Percentiles rank a stretch among this genome's conserved stretches.
Evolutionary conservation across 2,797 vertebrate genomes (phyloP).

Genomic region (Myiotriccus ornatus): DNA sequence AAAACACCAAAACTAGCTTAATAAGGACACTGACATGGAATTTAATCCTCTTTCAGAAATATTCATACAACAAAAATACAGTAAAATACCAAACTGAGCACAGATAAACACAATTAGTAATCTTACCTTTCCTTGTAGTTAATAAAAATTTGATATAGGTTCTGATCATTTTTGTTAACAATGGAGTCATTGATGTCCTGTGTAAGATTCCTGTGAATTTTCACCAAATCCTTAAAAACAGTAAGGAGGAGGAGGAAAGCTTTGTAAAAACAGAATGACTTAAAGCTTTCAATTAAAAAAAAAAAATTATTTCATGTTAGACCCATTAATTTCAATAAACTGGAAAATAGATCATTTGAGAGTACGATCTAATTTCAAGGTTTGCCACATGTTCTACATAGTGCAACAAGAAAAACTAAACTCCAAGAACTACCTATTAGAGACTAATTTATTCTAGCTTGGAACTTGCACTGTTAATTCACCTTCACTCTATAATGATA

Average conservation of each 20-base stretch:
- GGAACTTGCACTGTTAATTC: constrained; percentile 20
- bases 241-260: not conserved
- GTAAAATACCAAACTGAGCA: not conserved
- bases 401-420: not conserved
- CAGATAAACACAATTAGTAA: not conserved
- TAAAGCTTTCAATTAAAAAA: not conserved
- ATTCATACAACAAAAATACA: not conserved
- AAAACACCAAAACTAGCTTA: not conserved
- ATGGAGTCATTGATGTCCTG: constrained; percentile 91
- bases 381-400: not conserved
- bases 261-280: not conserved
- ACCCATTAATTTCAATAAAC: not conserved
- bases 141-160: constrained; percentile 94
- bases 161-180: constrained; percentile 87
- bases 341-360: not conserved
- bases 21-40: not conserved
- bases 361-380: not conserved
- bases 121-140: constrained; percentile 93
- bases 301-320: not conserved
- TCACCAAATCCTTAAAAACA: constrained; percentile 88
- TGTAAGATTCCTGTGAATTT: constrained; percentile 89
- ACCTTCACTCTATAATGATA: constrained; percentile 62
- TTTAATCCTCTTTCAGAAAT: not conserved
- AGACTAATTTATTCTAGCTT: constrained; percentile 41
- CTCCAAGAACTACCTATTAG: constrained; percentile 24